Conservation (phyloP, 2,888 invertebrate genomes). For the Taphrorychus bicolor region DNA sequence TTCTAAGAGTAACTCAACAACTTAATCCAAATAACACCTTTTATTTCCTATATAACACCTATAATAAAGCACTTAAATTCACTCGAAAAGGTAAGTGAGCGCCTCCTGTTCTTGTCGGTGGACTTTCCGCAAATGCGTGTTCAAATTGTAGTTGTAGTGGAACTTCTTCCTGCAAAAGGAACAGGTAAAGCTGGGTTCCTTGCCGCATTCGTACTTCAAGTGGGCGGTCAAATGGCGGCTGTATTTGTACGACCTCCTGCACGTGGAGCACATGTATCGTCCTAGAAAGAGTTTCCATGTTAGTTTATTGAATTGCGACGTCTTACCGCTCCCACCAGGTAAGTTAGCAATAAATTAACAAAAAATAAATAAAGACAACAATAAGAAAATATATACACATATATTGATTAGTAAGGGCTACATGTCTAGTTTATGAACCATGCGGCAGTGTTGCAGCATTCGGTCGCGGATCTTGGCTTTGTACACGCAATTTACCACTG, state of each 20-base stretch:
- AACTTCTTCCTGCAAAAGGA: conserved; percentile 44
- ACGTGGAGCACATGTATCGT: conserved; percentile 34
- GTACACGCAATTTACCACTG: conserved; percentile 48
- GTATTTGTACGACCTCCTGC: conserved; percentile 45
- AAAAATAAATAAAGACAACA: background rate
- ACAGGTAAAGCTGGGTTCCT: conserved; percentile 49
- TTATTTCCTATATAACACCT: too few species aligned
- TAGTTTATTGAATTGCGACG: background rate
- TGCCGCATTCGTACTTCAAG: conserved; percentile 50
- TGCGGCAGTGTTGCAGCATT: conserved; percentile 50
- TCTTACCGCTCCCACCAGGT: background rate
- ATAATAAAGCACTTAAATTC: too few species aligned
- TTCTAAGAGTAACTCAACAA: too few species aligned
- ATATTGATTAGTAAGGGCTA: conserved; percentile 7
- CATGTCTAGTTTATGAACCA: conserved; percentile 47
- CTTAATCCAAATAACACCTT: too few species aligned
- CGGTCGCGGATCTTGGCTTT: conserved; percentile 51
- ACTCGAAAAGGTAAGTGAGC: background rate
- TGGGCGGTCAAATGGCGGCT: conserved; percentile 47
- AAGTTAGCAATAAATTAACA: background rate
- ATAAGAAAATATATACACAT: background rate
- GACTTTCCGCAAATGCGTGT: conserved; percentile 42
- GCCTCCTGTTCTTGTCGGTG: conserved; percentile 1
- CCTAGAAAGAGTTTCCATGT: background rate
- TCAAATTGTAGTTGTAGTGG: conserved; percentile 45